Conservation (phyloP, 2,888 invertebrate species). For the Ashinkailepas kermadecensis region DNA sequence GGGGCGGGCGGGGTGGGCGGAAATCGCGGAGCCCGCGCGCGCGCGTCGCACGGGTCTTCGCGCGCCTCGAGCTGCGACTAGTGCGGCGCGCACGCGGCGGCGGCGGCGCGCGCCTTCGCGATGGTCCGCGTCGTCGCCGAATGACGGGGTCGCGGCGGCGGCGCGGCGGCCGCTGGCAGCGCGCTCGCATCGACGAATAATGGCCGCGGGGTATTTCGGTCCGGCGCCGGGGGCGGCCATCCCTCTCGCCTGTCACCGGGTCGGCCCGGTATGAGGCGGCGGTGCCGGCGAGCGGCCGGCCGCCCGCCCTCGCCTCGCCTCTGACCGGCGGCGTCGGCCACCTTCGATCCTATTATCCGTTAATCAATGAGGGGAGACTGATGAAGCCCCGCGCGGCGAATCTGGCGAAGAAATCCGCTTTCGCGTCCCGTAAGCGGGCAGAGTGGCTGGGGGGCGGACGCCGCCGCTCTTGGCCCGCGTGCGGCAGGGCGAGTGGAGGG, state of each 20-base stretch:
- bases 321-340: neutral
- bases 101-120: neutral
- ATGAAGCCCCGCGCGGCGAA: neutral
- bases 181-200: neutral
- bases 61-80: neutral
- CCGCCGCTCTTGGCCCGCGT: neutral
- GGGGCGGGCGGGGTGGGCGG: neutral
- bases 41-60: no score
- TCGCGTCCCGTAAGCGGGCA: neutral
- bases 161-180: neutral
- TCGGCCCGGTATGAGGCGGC: neutral
- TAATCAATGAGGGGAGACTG: slow-evolving; percentile 13
- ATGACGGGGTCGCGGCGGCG: neutral
- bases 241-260: slow-evolving; percentile 3
- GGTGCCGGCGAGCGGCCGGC: neutral
- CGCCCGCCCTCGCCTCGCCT: neutral
- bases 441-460: neutral
- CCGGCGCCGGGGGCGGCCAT: neutral
- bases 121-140: neutral
- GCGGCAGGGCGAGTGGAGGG: neutral
- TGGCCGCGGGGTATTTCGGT: neutral
- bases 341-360: slow-evolving; percentile 20
- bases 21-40: no score
- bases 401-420: slow-evolving; percentile 12
- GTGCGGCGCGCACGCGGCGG: neutral